These are phyloP conservation scores for Pelosia muscerda DNA, from an alignment of 2,888 invertebrate genomes.

Conservation along the genomic window DNA sequence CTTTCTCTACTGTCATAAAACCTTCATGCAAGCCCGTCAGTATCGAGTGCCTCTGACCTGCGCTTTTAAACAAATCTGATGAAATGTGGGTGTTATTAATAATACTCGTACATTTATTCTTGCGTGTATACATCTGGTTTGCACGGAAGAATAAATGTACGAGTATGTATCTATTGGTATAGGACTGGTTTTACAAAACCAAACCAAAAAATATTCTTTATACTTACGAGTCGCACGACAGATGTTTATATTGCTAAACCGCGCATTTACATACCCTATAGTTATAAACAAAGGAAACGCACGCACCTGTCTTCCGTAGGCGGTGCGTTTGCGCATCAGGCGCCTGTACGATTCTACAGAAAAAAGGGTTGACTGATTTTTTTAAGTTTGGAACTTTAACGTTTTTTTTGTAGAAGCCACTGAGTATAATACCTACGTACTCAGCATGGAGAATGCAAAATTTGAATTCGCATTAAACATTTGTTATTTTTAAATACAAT, in stretches of 20 bases:
- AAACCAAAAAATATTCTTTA: background rate
- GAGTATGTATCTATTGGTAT: background rate
- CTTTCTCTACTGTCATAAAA: too few species aligned
- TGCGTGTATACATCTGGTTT: too few species aligned
- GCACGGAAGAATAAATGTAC: background rate
- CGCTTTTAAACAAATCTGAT: too few species aligned
- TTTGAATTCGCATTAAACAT: too few species aligned
- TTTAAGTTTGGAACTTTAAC: background rate
- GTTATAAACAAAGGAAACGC: constrained; percentile 49
- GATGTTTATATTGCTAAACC: constrained; percentile 15
- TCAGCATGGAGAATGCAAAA: too few species aligned
- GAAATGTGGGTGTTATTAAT: too few species aligned
- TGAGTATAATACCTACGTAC: too few species aligned
- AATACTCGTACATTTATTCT: too few species aligned
- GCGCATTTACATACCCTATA: constrained; percentile 24
- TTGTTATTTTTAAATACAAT: too few species aligned
- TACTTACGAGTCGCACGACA: background rate
- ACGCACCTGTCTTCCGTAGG: constrained; percentile 58
- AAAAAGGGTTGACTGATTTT: constrained; percentile 28
- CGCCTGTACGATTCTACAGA: constrained; percentile 29
- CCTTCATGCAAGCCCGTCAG: too few species aligned
- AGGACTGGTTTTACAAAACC: background rate
- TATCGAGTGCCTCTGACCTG: too few species aligned
- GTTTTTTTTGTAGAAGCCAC: background rate
- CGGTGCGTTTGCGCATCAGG: constrained; percentile 36